Evolutionary conservation across 2,113 vertebrate species (phyloP).

Genomic region (Odontesthes bonariensis): DNA sequence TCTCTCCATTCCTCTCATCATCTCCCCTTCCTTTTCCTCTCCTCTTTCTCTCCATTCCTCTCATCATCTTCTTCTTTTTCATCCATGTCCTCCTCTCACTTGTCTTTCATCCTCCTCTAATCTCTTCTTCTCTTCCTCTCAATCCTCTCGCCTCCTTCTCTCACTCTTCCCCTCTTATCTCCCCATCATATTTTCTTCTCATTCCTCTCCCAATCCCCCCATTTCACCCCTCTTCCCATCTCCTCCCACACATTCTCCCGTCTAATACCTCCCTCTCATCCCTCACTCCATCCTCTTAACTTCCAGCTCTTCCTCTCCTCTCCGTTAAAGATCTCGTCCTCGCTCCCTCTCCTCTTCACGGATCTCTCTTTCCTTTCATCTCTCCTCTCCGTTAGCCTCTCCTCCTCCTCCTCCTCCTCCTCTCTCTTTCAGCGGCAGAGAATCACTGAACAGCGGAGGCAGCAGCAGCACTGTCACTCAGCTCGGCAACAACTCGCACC

Average conservation of each 20-base stretch:
- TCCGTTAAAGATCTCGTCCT: conserved; percentile 27
- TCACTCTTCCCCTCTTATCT: not conserved
- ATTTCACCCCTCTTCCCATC: not conserved
- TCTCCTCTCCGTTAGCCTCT: conserved; percentile 14
- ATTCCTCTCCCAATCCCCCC: not conserved
- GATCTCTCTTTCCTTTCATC: conserved; percentile 47
- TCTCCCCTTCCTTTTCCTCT: not conserved
- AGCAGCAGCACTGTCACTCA: conserved; percentile 53
- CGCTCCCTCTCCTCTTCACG: conserved; percentile 27
- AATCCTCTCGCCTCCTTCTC: not conserved
- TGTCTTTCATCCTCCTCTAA: not conserved
- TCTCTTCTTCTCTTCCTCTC: not conserved
- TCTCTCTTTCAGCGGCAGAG: conserved; percentile 45
- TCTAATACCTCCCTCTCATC: not conserved
- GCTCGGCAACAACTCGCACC: conserved; percentile 36
- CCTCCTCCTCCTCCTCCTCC: conserved; percentile 17
- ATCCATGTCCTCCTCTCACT: not conserved
- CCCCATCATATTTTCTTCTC: not conserved
- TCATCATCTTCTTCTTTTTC: not conserved
- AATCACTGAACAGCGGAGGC: conserved; percentile 26
- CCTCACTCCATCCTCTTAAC: conserved; percentile 3
- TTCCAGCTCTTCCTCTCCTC: not conserved
- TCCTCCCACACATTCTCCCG: conserved; percentile 11
- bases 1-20: no score
- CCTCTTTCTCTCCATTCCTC: not conserved